Conservation (phyloP, 2,113 vertebrate genomes). For the Athene cunicularia region DNA sequence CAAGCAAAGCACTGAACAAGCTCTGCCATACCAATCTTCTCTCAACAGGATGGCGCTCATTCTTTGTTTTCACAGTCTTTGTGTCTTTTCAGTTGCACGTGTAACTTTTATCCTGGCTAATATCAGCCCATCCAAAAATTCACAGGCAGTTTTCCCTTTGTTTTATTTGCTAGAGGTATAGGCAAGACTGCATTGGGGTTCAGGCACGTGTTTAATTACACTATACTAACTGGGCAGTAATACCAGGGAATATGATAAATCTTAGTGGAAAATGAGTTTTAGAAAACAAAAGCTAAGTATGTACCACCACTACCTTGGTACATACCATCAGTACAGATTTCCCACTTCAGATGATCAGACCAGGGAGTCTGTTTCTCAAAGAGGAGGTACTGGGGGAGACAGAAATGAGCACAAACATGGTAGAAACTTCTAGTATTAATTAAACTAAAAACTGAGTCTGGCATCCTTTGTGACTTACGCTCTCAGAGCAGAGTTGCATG, state of each 20-base stretch:
- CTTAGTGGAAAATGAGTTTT: not conserved
- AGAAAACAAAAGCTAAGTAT: not conserved
- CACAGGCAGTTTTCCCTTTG: not conserved
- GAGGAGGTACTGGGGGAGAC: not conserved
- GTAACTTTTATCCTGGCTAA: not conserved
- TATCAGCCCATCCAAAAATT: not conserved
- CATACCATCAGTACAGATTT: not conserved
- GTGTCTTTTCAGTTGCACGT: not conserved
- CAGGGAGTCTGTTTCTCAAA: not conserved
- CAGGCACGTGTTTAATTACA: not conserved
- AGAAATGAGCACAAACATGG: not conserved
- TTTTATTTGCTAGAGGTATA: not conserved
- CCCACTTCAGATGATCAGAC: not conserved
- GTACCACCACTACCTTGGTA: not conserved
- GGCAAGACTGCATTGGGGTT: not conserved
- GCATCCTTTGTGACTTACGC: not conserved
- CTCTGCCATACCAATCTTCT: not conserved
- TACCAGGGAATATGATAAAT: not conserved
- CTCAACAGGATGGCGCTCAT: rapidly evolving
- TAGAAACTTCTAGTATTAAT: not conserved
- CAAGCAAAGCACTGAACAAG: not conserved
- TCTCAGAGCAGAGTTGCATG: not conserved
- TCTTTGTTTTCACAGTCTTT: not conserved
- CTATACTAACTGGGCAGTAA: not conserved
- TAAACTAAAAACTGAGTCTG: not conserved